Conservation (phyloP, 2,113 vertebrate species). For the Lethenteron reissneri region DNA sequence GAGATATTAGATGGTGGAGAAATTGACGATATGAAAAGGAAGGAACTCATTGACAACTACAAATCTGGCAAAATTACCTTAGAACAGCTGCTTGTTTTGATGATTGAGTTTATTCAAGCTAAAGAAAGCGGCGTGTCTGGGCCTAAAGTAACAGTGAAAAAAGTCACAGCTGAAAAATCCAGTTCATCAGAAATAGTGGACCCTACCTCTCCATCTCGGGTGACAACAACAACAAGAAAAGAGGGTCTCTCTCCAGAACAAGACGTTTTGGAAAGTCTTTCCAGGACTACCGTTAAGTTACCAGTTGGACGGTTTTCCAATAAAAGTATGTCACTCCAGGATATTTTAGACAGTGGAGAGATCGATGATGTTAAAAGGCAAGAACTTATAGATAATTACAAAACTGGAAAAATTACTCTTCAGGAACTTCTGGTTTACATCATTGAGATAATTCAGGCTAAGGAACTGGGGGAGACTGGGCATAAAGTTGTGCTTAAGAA, state of each 20-base stretch:
- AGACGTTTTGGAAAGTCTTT: no score
- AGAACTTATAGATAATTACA: conserved; percentile 20
- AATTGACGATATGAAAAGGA: conserved; percentile 21
- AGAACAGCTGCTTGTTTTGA: neutral
- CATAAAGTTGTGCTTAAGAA: no score
- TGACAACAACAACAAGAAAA: no score
- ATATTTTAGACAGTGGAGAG: conserved; percentile 48
- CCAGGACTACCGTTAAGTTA: no score
- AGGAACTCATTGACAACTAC: conserved; percentile 1
- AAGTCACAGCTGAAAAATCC: no score
- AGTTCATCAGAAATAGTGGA: no score
- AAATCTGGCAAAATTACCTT: conserved; percentile 4
- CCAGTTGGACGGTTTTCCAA: no score
- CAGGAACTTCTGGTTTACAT: conserved; percentile 17
- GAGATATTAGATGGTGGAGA: conserved; percentile 51
- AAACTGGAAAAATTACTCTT: neutral
- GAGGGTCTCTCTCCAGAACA: no score
- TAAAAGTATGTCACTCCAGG: conserved; percentile 21
- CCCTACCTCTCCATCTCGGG: no score
- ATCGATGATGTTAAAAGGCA: conserved; percentile 23
- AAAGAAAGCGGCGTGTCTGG: no score
- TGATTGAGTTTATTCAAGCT: no score
- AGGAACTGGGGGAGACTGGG: conserved; percentile 8
- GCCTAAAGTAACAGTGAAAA: no score
- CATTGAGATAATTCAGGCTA: conserved; percentile 10